Evolutionary conservation across 2,113 vertebrate genomes (phyloP), one percentile per base, ranked within the genome.

Genomic region (Merops nubicus): DNA sequence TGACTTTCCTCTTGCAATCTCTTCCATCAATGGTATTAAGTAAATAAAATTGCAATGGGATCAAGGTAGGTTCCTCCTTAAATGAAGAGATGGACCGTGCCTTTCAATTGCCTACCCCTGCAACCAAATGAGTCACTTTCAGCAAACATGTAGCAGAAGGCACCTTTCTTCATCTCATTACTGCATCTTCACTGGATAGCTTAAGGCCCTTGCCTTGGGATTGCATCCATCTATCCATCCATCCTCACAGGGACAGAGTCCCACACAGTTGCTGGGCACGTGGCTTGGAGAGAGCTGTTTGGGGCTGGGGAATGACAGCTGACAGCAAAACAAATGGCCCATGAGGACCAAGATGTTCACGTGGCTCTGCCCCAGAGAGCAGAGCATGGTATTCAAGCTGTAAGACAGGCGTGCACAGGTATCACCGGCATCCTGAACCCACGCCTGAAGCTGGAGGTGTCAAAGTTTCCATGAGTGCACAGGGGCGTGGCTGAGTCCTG

Each of bases 101-200:
- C 69, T 92, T 89, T 86, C 56, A 22, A 29, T 60, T 50, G 88
- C 76, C 83, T 91, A 33, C 80, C 57, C 57, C 69, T 92, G 73
- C 91, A 81, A 48, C 43, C 17, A 29, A 73, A 50, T 22, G 90
- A 96, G 85, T 95, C 76, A 8, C 62, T 89, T 60, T 74, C 68
- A 75, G 85, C 57, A 75, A 60, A 54, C 1, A 3, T 7, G 25
- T 36, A 85, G 88, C 86, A 95, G 95, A 96, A 97, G 96, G 96
- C 96, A 97, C 96, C 96, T 95, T 97, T 91, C 95, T 95, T 94
- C 72, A 26, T 85, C 69, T 93, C 65, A 16, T 68, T 87, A 68
- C 95, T 85, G 73, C 36, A 7, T 91, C 86, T 93, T 92, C 51
- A 11, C 34, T 42, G 60, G 36, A 25, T 57, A 68, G 28, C 25